These are phyloP conservation scores for Antitype chi DNA, from an alignment of 2,888 invertebrate species.

Conservation along the genomic window DNA sequence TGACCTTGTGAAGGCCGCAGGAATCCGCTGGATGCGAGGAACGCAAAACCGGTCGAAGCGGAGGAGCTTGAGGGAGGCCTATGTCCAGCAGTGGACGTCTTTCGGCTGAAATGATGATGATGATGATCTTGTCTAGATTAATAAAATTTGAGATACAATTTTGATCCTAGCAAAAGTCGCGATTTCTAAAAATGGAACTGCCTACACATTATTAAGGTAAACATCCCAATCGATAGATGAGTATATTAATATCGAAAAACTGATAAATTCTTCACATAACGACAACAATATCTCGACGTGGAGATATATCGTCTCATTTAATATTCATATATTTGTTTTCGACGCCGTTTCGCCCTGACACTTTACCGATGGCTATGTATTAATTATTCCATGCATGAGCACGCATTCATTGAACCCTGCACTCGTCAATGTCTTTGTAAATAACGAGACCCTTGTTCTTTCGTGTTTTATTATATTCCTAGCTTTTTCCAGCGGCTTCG, in stretches of 20 bases:
- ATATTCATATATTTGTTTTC: conserved; percentile 89
- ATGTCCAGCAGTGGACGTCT: no score
- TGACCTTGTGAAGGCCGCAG: no score
- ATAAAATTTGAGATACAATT: not conserved
- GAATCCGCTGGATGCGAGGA: no score
- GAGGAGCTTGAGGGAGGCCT: no score
- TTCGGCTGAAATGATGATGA: no score
- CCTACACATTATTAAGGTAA: not conserved
- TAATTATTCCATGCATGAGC: conserved; percentile 83
- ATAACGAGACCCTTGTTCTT: conserved; percentile 62
- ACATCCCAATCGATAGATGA: conserved; percentile 16
- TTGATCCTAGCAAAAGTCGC: not conserved
- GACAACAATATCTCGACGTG: conserved; percentile 73
- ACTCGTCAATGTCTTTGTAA: conserved; percentile 65
- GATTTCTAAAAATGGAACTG: conserved; percentile 12
- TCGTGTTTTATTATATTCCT: conserved; percentile 28
- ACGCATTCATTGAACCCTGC: conserved; percentile 77
- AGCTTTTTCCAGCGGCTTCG: no score
- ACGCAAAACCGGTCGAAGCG: no score
- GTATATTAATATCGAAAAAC: conserved; percentile 34
- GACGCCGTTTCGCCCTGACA: conserved; percentile 80
- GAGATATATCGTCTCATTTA: conserved; percentile 79
- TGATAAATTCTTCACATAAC: conserved; percentile 62
- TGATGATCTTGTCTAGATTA: no score
- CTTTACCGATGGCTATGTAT: conserved; percentile 83